A percentile compares a stretch with the other conserved stretches of the same genome.
These are phyloP conservation scores for Amblyjoppa proteus DNA, from an alignment of 2,888 invertebrate genomes.

Conservation along the genomic window DNA sequence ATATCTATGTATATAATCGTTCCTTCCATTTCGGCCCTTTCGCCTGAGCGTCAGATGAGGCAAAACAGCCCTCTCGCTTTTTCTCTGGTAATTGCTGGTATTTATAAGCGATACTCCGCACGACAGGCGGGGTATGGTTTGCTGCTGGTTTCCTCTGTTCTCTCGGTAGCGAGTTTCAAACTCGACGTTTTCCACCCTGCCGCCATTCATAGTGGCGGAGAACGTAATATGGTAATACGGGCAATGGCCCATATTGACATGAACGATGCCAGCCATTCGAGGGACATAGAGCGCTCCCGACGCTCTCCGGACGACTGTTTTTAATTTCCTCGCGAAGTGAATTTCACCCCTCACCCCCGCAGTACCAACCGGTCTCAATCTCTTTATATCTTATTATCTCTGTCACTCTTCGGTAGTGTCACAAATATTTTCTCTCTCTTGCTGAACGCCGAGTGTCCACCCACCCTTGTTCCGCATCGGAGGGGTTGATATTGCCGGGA, in stretches of 20 bases:
- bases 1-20: slow-evolving; percentile 51
- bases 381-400: slow-evolving; percentile 43
- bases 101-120: slow-evolving; percentile 83
- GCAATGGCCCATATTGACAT: slow-evolving; percentile 85
- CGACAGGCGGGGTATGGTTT: slow-evolving; percentile 62
- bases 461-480: slow-evolving; percentile 70
- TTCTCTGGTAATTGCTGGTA: slow-evolving; percentile 83
- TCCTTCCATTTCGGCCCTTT: slow-evolving; percentile 58
- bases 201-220: slow-evolving; percentile 72
- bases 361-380: slow-evolving; percentile 59
- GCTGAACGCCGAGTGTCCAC: slow-evolving; percentile 44
- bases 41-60: slow-evolving; percentile 55
- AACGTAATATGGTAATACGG: slow-evolving; percentile 84
- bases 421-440: slow-evolving; percentile 54
- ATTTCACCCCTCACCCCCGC: slow-evolving; percentile 76
- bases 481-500: slow-evolving; percentile 84
- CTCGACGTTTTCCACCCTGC: slow-evolving; percentile 53
- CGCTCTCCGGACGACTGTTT: slow-evolving; percentile 82
- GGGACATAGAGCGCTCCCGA: slow-evolving; percentile 70
- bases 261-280: slow-evolving; percentile 85
- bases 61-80: slow-evolving; percentile 73
- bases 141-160: slow-evolving; percentile 21
- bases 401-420: slow-evolving; percentile 34
- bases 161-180: slow-evolving; percentile 48
- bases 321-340: slow-evolving; percentile 85